A percentile compares a stretch with the other conserved stretches of the same genome.
Conservation (phyloP, 2,888 invertebrate species). For the Melinopterus prodromus region DNA sequence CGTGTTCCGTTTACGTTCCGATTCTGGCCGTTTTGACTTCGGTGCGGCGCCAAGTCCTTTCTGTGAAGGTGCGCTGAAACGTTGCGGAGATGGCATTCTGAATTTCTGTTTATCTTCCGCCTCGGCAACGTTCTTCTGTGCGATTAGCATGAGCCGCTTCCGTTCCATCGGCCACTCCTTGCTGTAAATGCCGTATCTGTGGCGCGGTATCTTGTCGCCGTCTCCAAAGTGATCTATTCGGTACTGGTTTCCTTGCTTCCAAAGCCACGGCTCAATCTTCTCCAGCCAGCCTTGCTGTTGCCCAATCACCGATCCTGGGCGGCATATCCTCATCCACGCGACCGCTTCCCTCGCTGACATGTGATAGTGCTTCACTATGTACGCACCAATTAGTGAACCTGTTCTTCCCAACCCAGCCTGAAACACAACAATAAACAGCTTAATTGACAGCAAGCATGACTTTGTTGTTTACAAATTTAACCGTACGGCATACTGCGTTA, state of each 20-base stretch:
- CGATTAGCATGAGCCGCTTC: conserved; percentile 39
- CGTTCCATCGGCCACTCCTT: conserved; percentile 53
- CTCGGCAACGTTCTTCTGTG: conserved; percentile 35
- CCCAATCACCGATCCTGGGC: conserved; percentile 89
- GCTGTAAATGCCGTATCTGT: conserved; percentile 63
- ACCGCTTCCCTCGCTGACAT: conserved; percentile 86
- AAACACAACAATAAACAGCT: conserved; percentile 40
- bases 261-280: conserved; percentile 59
- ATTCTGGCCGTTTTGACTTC: conserved; percentile 27
- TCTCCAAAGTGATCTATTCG: conserved; percentile 59
- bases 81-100: conserved; percentile 19
- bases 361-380: conserved; percentile 84
- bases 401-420: conserved; percentile 90
- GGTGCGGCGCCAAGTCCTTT: background rate
- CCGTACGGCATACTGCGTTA: too few relatives aligned
- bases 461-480: conserved; percentile 40
- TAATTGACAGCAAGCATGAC: background rate
- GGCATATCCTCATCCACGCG: conserved; percentile 87
- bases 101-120: conserved; percentile 20
- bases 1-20: conserved; percentile 27
- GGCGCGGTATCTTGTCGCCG: conserved; percentile 58
- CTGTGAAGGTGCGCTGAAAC: conserved; percentile 26
- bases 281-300: conserved; percentile 82
- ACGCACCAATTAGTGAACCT: conserved; percentile 87
- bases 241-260: conserved; percentile 66